A percentile compares a stretch with the other conserved stretches of the same genome.
Evolutionary conservation across 1,140 invertebrate genomes (phyloP).

Genomic region (Diorhabda elongata): DNA sequence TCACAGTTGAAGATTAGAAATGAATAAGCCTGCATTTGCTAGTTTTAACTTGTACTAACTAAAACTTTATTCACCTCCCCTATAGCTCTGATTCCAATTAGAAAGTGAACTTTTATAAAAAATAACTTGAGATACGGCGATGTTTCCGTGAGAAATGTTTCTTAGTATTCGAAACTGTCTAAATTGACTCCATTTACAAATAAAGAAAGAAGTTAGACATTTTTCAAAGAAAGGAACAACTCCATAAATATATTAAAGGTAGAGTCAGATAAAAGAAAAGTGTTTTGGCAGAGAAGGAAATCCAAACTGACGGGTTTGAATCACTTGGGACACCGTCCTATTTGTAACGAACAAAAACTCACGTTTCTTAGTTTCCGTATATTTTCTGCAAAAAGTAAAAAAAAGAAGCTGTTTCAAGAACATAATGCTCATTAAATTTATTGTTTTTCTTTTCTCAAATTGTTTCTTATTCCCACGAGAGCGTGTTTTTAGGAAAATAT

Average conservation of each 20-base stretch:
- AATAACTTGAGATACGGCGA: too few species aligned
- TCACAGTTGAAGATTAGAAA: too few species aligned
- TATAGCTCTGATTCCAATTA: too few species aligned
- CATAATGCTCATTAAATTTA: slow-evolving; percentile 12
- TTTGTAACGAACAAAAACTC: slow-evolving; percentile 7
- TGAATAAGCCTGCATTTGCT: too few species aligned
- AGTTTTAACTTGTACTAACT: too few species aligned
- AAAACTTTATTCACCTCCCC: too few species aligned
- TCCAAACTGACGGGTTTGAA: slow-evolving; percentile 7
- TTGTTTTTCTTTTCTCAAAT: slow-evolving; percentile 3
- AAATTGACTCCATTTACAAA: neutral
- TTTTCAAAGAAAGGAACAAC: neutral
- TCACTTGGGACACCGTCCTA: slow-evolving; percentile 1
- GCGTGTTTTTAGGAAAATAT: neutral
- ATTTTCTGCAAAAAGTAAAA: slow-evolving; percentile 9
- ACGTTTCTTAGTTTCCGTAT: slow-evolving; percentile 3
- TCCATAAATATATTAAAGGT: slow-evolving; percentile 12
- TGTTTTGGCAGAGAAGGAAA: neutral
- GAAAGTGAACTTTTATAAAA: too few species aligned
- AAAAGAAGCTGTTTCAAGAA: neutral
- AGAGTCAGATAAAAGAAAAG: neutral
- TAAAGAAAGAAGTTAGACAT: slow-evolving; percentile 3
- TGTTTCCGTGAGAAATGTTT: too few species aligned
- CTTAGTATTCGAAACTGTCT: neutral
- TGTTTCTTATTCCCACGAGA: neutral